These are phyloP conservation scores for Polyommatus iphigenia DNA, from an alignment of 2,888 invertebrate genomes.

Conservation along the genomic window DNA sequence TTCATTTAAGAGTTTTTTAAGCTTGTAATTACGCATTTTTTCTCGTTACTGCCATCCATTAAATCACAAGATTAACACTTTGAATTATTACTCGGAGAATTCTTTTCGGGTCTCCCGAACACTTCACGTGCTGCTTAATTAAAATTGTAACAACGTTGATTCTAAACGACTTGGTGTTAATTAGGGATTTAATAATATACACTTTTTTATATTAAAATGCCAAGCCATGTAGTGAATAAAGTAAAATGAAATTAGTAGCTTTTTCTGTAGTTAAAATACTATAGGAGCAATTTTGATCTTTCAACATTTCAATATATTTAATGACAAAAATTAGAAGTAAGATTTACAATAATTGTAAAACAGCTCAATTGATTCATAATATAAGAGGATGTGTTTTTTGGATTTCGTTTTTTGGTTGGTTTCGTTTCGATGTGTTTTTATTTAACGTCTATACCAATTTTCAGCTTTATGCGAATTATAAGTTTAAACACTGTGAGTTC, in stretches of 20 bases:
- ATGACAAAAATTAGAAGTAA: too few relatives aligned
- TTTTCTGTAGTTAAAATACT: neutral
- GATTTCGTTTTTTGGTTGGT: too few relatives aligned
- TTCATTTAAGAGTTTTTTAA: conserved; percentile 37
- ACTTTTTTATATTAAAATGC: neutral
- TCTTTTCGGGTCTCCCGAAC: conserved; percentile 12
- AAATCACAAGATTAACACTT: conserved; percentile 59
- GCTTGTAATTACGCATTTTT: conserved; percentile 63
- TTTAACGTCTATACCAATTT: too few relatives aligned
- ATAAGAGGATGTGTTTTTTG: too few relatives aligned
- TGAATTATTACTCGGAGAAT: conserved; percentile 51
- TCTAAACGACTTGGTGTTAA: neutral
- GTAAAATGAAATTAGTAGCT: neutral
- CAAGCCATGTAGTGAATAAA: neutral
- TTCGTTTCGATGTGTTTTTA: too few relatives aligned
- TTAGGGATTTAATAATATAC: neutral
- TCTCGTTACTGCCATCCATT: conserved; percentile 53
- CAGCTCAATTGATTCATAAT: too few relatives aligned
- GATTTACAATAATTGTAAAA: neutral
- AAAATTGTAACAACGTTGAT: conserved; percentile 17
- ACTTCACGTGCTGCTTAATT: conserved; percentile 8
- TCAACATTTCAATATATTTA: neutral
- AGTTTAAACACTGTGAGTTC: too few relatives aligned
- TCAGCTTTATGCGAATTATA: too few relatives aligned
- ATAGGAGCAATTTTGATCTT: neutral